Evolutionary conservation across 1,140 invertebrate genomes (phyloP), one percentile per base, ranked within the genome.

Genomic region (Spodoptera litura): DNA sequence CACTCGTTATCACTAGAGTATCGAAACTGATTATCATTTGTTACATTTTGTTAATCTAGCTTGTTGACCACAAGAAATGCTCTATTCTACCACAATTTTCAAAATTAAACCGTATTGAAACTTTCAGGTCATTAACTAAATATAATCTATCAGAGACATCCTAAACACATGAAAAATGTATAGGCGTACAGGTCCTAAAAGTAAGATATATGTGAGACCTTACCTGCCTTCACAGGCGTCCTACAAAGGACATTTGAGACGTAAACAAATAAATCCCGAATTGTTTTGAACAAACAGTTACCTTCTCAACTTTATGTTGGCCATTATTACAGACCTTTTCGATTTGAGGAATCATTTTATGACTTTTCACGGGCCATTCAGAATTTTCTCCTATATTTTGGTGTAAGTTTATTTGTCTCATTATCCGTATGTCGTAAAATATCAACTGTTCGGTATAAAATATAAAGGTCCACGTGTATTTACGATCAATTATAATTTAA

Each of bases 261-360:
- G 76, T 78, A 78, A 71, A 66, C 66, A 78, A 70, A 78, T 62
- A 78, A 78, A 78, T 78, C 61, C 56, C 44, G 56, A 71, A 70
- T 78, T 59, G 51, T 59, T 71, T 44, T 15, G 44, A 62, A 71
- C 66, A 71, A 71, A 78, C 76, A 78, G 61, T 61, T 59, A 78
- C 55, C 52, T 78, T 56, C 66, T 59, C 44, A 71, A 78, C 38
- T 78, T 78, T 78, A 78, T 61, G 44, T 44, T 55, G 25, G 55
- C 66, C 76, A 70, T 78, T 71, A 71, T 71, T 78, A 61, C 66
- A 52, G 66, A 31, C 49, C 55, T 78, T 77, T 56, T 78, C 55
- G 66, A 78, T 78, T 68, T 78, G 76, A 31, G 27, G 62, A 66
- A 77, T 77, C 31, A 77, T 77, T 77, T 77, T 77, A 77, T 53